These are phyloP conservation scores for Gastracanthus pulcherrimus DNA, from an alignment of 2,888 invertebrate genomes.

Conservation along the genomic window DNA sequence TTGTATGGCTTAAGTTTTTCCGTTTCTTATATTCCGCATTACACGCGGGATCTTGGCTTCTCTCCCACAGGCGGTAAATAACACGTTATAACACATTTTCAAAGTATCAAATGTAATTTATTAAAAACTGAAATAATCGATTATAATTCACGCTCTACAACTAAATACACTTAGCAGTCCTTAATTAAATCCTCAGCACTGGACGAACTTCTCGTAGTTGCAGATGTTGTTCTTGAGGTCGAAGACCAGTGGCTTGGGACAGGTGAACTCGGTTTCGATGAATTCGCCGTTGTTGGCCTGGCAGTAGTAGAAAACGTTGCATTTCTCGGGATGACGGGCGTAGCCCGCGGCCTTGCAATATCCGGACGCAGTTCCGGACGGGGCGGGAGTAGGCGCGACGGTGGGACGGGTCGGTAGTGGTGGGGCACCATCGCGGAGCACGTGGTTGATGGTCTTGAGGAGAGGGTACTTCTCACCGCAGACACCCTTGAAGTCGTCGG, in stretches of 20 bases:
- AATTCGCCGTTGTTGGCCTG: neutral
- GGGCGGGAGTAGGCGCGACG: no score
- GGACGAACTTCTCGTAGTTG: conserved; percentile 48
- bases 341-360: conserved; percentile 37
- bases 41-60: no score
- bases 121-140: no score
- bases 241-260: conserved; percentile 54
- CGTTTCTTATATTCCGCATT: no score
- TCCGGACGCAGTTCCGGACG: neutral
- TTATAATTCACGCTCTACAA: no score
- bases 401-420: neutral
- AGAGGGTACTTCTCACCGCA: conserved; percentile 77
- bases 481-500: conserved; percentile 80
- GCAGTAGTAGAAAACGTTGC: conserved; percentile 57
- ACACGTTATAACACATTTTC: no score
- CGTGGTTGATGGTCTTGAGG: conserved; percentile 77
- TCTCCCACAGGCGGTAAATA: no score
- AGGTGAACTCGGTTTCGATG: conserved; percentile 27
- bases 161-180: no score
- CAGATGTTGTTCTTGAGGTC: conserved; percentile 31
- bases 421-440: conserved; percentile 32
- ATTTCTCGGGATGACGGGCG: conserved; percentile 43
- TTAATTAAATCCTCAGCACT: no score
- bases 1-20: no score
- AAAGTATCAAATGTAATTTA: no score